Evolutionary conservation across 2,888 invertebrate genomes (phyloP), one percentile per base, ranked within the genome.

Genomic region (Metacarcinus magister): DNA sequence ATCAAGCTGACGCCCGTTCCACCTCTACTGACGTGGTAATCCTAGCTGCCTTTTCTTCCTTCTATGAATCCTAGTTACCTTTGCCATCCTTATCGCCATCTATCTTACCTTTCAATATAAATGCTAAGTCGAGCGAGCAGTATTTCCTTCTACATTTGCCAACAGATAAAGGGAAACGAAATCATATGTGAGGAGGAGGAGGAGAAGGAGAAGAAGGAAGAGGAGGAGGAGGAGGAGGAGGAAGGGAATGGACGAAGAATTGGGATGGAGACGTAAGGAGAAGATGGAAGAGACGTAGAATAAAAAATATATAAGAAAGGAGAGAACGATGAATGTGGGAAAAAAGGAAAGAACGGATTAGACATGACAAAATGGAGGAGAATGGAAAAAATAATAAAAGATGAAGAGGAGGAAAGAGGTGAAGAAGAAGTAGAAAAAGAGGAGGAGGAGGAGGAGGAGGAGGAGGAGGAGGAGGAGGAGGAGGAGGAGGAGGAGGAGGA

Each of bases 361-460:
- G 82, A 82, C 13, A 28, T 32, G 32, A 32, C 10, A 82, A 82
- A 82, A 67, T 67, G 23, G 19, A 67, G 67, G 67, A 7, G 23
- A 23, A 23, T 67, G 67, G 67, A 67, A 23, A 67, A 67, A 67
- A 67, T 67, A 23, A 10, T 0, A 67, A 67, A 67, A 23, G 67
- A 67, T 67, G 28, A 23, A 23, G n/a, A 28, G 75, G 2, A 75
- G n/a, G 8, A 8, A n/a, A n/a, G n/a, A 28, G n/a, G n/a, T 13
- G 54, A 13, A 2, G 54, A 13, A 2, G 54, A 54, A 2, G n/a
- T n/a, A n/a, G n/a, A 75, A n/a, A n/a, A 75, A 2, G 75, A 75
- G 75, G 75, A n/a, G 75, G 75, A 75, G 75, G n/a, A 75, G 75
- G 75, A 75, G n/a, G 75, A 75, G n/a, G n/a, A n/a, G 75, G 75